A percentile compares a stretch with the other conserved stretches of the same genome.
Conservation (phyloP, 2,113 vertebrate species). For the Egretta garzetta region DNA sequence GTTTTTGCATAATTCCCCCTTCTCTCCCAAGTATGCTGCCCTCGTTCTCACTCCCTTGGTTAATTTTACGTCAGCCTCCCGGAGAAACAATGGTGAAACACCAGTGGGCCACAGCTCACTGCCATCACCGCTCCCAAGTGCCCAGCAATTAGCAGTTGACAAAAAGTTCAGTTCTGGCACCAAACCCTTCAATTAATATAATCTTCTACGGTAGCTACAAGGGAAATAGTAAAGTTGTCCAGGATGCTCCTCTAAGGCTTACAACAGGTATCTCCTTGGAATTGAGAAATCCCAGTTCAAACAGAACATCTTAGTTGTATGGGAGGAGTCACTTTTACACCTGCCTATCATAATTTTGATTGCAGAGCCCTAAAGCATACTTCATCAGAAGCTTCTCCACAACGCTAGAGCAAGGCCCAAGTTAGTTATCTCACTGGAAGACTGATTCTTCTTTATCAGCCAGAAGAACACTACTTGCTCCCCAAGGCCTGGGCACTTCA, state of each 20-base stretch:
- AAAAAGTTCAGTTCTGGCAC: not conserved
- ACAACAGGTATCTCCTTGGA: not conserved
- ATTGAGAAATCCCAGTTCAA: not conserved
- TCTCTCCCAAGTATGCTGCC: constrained; percentile 13
- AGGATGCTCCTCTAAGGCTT: not conserved
- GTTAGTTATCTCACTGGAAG: not conserved
- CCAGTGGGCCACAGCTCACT: not conserved
- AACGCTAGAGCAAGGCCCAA: not conserved
- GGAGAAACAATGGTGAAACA: constrained; percentile 22
- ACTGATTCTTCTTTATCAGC: not conserved
- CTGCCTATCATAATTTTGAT: not conserved
- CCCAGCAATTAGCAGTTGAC: constrained; percentile 1
- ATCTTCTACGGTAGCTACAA: not conserved
- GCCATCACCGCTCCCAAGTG: not conserved
- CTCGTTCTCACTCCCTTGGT: not conserved
- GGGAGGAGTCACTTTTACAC: not conserved
- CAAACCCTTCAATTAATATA: constrained; percentile 11
- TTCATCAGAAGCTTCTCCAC: not conserved
- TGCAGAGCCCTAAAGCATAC: not conserved
- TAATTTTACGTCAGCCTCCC: constrained; percentile 26
- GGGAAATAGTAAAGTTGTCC: not conserved
- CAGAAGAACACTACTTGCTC: not conserved
- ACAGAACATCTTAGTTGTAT: not conserved
- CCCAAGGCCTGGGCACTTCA: not conserved
- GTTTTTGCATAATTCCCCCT: constrained; percentile 50